Evolutionary conservation across 23 tunicate genomes (phyloP).

Genomic region (Halocynthia aurantium): DNA sequence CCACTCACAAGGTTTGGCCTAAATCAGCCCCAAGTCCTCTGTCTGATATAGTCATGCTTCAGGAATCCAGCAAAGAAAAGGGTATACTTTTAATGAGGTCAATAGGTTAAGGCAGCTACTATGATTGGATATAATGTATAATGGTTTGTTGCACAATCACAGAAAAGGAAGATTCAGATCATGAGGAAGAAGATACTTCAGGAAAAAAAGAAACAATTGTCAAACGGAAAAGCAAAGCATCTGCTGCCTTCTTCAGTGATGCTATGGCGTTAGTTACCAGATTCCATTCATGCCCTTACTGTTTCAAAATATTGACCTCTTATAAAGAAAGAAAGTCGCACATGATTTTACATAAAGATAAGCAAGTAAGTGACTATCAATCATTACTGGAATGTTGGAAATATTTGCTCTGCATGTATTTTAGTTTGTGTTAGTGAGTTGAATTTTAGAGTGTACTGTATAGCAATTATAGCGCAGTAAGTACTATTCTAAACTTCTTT

Average conservation of each 20-base stretch:
- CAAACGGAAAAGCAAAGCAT: neutral
- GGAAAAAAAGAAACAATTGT: neutral
- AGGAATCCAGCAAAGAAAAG: no score
- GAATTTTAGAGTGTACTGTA: neutral
- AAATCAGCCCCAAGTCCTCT: constrained; percentile 25
- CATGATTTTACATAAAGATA: constrained; percentile 76
- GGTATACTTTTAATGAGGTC: no score
- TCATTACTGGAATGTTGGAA: neutral
- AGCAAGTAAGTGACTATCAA: constrained; percentile 43
- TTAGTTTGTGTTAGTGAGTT: neutral
- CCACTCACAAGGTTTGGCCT: constrained; percentile 84
- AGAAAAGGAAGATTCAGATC: neutral
- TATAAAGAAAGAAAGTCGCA: constrained; percentile 74
- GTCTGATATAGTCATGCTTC: no score
- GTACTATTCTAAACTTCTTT: neutral
- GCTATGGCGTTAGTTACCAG: no score
- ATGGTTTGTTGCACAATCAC: neutral
- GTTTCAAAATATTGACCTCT: constrained; percentile 37
- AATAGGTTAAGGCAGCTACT: no score
- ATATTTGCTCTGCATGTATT: no score
- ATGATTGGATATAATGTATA: neutral
- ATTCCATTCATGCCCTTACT: constrained; percentile 47
- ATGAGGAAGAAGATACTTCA: neutral
- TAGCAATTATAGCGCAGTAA: neutral
- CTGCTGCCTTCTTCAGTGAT: constrained; percentile 11